Percentiles rank a stretch among this genome's conserved stretches.
These are phyloP conservation scores for Hydrolagus colliei DNA, from an alignment of 2,797 vertebrate species.

Conservation along the genomic window DNA sequence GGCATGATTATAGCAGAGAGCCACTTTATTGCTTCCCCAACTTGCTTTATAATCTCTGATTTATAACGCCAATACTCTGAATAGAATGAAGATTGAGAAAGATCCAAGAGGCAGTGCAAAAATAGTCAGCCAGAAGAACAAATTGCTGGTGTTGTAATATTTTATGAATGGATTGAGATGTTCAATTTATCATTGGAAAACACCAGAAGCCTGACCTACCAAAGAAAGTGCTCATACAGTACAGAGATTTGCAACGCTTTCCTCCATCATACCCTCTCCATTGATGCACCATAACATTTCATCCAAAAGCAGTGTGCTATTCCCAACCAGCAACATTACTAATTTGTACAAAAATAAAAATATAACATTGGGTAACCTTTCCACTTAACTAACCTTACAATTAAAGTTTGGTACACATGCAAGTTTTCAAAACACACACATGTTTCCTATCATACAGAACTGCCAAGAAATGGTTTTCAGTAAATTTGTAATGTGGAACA, in stretches of 20 bases:
- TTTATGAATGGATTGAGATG: neutral
- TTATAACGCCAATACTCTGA: neutral
- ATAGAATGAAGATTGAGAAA: neutral
- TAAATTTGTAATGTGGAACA: conserved; percentile 32
- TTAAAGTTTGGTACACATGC: neutral
- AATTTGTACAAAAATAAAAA: conserved; percentile 28
- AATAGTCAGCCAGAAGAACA: neutral
- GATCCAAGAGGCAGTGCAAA: neutral
- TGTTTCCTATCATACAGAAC: conserved; percentile 26
- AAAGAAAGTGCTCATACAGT: neutral
- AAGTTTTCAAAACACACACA: conserved; percentile 16
- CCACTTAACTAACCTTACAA: neutral
- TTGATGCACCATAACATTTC: neutral
- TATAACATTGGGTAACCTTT: conserved; percentile 6
- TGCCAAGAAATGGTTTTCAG: conserved; percentile 31
- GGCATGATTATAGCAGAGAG: too few relatives aligned
- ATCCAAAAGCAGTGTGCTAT: neutral
- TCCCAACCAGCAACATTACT: conserved; percentile 6
- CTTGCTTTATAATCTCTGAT: too few relatives aligned
- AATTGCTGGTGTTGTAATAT: neutral
- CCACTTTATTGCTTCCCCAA: too few relatives aligned
- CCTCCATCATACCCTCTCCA: neutral
- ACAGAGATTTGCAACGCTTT: neutral
- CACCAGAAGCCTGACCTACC: neutral
- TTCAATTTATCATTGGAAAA: neutral